phyloP scores from a whole-genome alignment of 2,888 invertebrate genomes.

The Acleris laterana region DNA sequence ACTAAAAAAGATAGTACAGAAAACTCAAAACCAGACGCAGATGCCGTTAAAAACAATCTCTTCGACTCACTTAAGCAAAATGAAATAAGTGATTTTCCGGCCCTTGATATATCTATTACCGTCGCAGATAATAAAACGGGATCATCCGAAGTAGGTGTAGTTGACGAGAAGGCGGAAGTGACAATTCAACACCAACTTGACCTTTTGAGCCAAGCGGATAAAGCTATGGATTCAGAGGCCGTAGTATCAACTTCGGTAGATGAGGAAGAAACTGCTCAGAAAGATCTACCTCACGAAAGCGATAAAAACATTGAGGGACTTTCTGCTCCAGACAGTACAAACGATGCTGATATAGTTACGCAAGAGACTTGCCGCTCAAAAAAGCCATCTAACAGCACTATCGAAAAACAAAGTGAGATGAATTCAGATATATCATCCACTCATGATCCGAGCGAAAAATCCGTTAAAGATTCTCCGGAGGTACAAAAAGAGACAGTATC shows the following conservation, averaged over 20 bases:
- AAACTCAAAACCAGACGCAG: background rate
- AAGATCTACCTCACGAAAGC: constrained; percentile 36
- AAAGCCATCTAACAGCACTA: constrained; percentile 61
- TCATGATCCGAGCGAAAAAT: constrained; percentile 46
- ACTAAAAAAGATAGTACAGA: background rate
- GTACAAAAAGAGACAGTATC: constrained; percentile 45
- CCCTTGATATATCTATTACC: background rate
- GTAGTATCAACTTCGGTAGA: constrained; percentile 54
- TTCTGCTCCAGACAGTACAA: constrained; percentile 69
- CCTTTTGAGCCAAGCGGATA: constrained; percentile 1
- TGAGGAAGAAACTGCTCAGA: constrained; percentile 38
- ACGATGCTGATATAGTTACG: constrained; percentile 33
- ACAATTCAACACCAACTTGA: background rate
- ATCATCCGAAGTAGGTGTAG: background rate
- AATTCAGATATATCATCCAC: constrained; percentile 62
- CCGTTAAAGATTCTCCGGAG: constrained; percentile 44
- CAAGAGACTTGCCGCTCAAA: constrained; percentile 42
- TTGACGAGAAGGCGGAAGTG: background rate
- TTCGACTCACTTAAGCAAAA: constrained; percentile 18
- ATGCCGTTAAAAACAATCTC: constrained; percentile 6
- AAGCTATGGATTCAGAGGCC: constrained; percentile 13
- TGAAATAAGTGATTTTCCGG: background rate
- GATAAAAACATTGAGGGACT: constrained; percentile 42
- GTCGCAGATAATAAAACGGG: background rate
- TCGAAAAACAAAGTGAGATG: constrained; percentile 56